phyloP scores from a whole-genome alignment of 2,113 vertebrate species.

The Podiceps cristatus region DNA sequence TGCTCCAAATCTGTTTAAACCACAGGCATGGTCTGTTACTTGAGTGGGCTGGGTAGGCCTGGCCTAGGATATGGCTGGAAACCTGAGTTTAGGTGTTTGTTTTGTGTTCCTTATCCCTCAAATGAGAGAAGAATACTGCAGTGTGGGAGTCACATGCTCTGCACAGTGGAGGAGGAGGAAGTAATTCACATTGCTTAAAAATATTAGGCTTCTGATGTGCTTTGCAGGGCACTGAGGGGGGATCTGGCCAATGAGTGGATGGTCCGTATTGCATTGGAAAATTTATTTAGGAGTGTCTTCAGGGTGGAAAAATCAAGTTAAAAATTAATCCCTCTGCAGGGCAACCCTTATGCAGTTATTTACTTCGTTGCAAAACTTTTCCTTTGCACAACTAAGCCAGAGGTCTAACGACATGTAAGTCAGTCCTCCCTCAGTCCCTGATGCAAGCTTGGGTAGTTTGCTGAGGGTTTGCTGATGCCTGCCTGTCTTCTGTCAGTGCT shows the following conservation, averaged over 20 bases:
- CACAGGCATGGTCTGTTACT: too few species aligned
- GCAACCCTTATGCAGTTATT: neutral
- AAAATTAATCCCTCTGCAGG: neutral
- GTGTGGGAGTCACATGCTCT: rapidly evolving
- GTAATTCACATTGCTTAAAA: neutral
- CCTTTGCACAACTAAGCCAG: neutral
- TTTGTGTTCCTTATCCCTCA: neutral
- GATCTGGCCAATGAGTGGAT: neutral
- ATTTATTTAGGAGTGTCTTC: neutral
- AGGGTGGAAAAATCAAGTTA: neutral
- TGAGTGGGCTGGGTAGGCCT: neutral
- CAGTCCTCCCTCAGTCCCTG: neutral
- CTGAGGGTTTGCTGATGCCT: neutral
- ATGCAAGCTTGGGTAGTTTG: neutral
- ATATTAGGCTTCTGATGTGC: neutral
- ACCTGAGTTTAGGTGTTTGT: neutral
- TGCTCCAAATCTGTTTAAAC: neutral
- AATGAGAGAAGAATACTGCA: rapidly evolving
- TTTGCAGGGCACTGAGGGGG: neutral
- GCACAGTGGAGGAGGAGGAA: neutral
- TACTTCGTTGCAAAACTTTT: neutral
- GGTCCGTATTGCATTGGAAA: neutral
- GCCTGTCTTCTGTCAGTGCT: neutral
- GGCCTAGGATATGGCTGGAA: neutral
- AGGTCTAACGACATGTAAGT: neutral